phyloP scores from a whole-genome alignment of 1,140 invertebrate species.

The Contarinia nasturtii region DNA sequence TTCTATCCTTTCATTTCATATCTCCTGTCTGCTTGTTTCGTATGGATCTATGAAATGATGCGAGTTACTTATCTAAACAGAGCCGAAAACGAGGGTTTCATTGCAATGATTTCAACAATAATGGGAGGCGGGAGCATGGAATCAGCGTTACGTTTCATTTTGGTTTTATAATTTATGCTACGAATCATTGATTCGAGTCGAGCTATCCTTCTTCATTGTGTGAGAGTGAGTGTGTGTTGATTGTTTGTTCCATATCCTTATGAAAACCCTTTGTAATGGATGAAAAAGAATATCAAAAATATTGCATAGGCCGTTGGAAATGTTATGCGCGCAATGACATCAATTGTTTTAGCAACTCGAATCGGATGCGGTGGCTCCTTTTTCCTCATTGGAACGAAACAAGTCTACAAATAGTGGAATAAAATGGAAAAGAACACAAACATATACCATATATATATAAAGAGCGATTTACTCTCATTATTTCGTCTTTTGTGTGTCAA shows the following conservation, averaged over 20 bases:
- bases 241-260: conserved; percentile 22
- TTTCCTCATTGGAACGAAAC: conserved; percentile 62
- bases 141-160: too few relatives aligned
- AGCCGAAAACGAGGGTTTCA: too few relatives aligned
- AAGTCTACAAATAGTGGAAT: conserved; percentile 30
- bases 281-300: conserved; percentile 87
- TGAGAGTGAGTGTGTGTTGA: not conserved
- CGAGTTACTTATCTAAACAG: too few relatives aligned
- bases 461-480: not conserved
- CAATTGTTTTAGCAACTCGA: conserved; percentile 80
- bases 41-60: too few relatives aligned
- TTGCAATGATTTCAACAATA: too few relatives aligned
- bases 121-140: too few relatives aligned
- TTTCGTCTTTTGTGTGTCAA: not conserved
- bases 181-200: too few relatives aligned
- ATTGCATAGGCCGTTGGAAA: conserved; percentile 81
- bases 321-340: conserved; percentile 79
- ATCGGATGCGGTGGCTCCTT: conserved; percentile 81
- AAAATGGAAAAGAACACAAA: not conserved
- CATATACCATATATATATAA: not conserved
- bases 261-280: conserved; percentile 64
- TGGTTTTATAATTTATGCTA: too few relatives aligned
- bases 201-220: not conserved
- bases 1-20: too few relatives aligned
- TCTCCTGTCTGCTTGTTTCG: too few relatives aligned